These are phyloP conservation scores for Penaeus indicus DNA, from an alignment of 1,140 invertebrate genomes.

Conservation along the genomic window DNA sequence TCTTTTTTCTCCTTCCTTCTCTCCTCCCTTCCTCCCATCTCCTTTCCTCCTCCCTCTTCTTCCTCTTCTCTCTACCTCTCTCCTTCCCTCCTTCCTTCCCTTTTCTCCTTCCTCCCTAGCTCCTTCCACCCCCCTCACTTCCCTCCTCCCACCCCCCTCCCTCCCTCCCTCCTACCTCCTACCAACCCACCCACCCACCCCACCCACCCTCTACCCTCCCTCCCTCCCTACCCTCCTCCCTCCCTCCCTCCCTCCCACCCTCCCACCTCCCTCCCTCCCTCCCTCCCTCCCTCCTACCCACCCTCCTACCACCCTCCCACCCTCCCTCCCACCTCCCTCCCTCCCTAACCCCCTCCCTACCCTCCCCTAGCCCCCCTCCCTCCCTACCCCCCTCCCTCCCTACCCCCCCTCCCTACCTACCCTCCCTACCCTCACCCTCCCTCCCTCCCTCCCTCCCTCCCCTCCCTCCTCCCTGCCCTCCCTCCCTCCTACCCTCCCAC, in stretches of 20 bases:
- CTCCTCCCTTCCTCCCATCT: not conserved
- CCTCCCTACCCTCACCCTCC: too few relatives aligned
- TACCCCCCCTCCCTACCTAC: not conserved
- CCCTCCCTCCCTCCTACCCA: not conserved
- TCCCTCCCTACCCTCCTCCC: not conserved
- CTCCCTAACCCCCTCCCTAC: not conserved
- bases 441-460: not conserved
- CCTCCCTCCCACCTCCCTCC: too few relatives aligned
- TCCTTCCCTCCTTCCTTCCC: not conserved
- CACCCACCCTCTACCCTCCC: not conserved
- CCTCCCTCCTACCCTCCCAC: not conserved
- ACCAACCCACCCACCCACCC: too few relatives aligned
- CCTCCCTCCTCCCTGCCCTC: not conserved
- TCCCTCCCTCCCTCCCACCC: not conserved
- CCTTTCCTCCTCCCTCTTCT: not conserved
- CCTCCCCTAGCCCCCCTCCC: not conserved
- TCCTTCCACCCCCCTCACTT: slow-evolving; percentile 9
- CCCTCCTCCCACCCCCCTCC: not conserved
- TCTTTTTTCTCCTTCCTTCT: not conserved
- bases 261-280: not conserved
- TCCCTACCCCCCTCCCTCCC: too few relatives aligned
- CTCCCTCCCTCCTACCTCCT: not conserved
- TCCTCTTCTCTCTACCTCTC: not conserved
- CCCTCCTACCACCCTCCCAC: not conserved
- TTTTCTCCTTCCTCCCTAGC: not conserved